Base-by-base conservation (phyloP, 1,140 invertebrate genomes). In the Eulimnadia texana region DNA sequence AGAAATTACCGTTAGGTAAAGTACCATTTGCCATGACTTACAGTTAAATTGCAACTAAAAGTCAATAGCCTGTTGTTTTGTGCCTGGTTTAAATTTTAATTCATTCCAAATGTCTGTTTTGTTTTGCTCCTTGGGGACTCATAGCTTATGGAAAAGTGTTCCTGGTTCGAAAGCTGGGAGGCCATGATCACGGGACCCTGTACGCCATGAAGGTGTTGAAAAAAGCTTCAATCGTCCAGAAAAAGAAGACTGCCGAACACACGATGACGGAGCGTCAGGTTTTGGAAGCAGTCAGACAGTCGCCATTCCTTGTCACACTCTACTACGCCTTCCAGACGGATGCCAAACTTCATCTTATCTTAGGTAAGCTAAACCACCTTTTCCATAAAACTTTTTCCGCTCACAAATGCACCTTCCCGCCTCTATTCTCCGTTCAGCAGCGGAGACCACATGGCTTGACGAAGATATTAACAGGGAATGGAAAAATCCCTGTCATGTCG, bases 121-220 rank as follows among this genome's bases (percentile, higher is more conserved):
- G n/a, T n/a, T n/a, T n/a, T n/a, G n/a, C n/a, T n/a, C n/a, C n/a
- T n/a, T n/a, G n/a, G n/a, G n/a, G n/a, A n/a, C n/a, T n/a, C n/a
- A n/a, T n/a, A 93, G 91, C 91, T 28, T 95, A 95, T 72, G 91
- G 91, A 65, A 92, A 93, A 76, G 91, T 95, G 64, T 95, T 91
- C 74, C 78, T 94, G 67, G 91, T 94, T 42, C 79, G 88, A 60
- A 94, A 94, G 75, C 77, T 79, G 65, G 82, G 80, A 25, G 85
- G 86, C 24, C 76, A 80, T 6, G 91, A 95, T 76, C 78, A 83
- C 65, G 84, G 86, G 1, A 82, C 84, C 62, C 76, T 94, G 16
- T 95, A 94, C 74, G 92, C 92, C 10, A 94, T 95, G 91, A 95
- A 95, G 72, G 88, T 95, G 47, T 74, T 95, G 64, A 90, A 90